A percentile compares a stretch with the other conserved stretches of the same genome.
Evolutionary conservation across 1,140 invertebrate genomes (phyloP).

Genomic region (Dendrolimus punctatus): DNA sequence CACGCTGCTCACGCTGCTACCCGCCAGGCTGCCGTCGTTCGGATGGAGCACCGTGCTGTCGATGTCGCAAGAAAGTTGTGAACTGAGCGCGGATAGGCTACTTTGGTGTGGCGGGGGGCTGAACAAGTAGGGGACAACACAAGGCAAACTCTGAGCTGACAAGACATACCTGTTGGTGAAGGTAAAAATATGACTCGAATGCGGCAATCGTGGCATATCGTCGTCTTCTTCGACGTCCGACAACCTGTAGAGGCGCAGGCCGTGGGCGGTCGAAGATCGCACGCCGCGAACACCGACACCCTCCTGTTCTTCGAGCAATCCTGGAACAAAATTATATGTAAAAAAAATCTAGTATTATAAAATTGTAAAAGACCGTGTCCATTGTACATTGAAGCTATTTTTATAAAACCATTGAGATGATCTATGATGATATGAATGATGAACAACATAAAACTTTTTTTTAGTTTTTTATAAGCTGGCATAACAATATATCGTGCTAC

Average conservation of each 20-base stretch:
- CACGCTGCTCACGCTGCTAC: conserved; percentile 72
- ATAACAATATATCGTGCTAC: too few relatives aligned
- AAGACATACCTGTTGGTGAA: conserved; percentile 81
- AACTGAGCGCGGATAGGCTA: too few relatives aligned
- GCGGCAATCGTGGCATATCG: conserved; percentile 81
- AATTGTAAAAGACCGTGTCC: too few relatives aligned
- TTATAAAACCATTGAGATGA: too few relatives aligned
- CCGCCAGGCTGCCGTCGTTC: conserved; percentile 80
- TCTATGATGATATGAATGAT: too few relatives aligned
- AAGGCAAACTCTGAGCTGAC: not conserved
- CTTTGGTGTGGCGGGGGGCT: too few relatives aligned
- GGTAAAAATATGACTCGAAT: conserved; percentile 87
- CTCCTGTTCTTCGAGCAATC: conserved; percentile 90
- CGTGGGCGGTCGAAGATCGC: conserved; percentile 83
- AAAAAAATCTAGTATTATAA: too few relatives aligned
- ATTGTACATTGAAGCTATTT: too few relatives aligned
- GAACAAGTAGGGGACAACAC: too few relatives aligned
- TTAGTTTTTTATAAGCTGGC: too few relatives aligned
- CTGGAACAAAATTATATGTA: conserved; percentile 39
- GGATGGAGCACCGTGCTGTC: conserved; percentile 88
- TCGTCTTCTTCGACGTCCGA: conserved; percentile 94
- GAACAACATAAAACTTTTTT: too few relatives aligned
- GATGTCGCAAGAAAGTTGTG: not conserved
- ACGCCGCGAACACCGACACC: conserved; percentile 92
- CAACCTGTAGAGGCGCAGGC: conserved; percentile 84